A percentile compares a stretch with the other conserved stretches of the same genome.
phyloP scores from a whole-genome alignment of 53 echinoderm and acorn worm genomes.

The Pentamera pediparva region DNA sequence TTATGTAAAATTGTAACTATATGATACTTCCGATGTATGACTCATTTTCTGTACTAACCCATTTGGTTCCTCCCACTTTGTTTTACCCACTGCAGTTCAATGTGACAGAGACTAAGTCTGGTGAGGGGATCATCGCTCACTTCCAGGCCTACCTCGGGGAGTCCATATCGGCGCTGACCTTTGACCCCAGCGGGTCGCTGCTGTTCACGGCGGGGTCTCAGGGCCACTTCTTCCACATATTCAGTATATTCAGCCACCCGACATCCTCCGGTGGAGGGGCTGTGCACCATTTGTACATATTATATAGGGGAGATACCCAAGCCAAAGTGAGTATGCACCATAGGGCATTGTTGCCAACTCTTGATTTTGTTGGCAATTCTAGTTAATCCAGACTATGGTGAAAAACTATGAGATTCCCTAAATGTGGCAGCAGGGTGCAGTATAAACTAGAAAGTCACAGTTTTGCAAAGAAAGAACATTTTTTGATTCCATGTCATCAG shows the following conservation, averaged over 20 bases:
- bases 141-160: constrained; percentile 85
- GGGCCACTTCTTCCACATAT: constrained; percentile 92
- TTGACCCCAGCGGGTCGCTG: constrained; percentile 82
- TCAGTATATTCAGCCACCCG: constrained; percentile 81
- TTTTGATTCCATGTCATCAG: too few relatives aligned
- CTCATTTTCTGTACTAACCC: not conserved
- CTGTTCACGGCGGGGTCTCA: constrained; percentile 87
- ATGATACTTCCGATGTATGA: not conserved
- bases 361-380: not conserved
- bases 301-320: constrained; percentile 90
- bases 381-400: too few relatives aligned
- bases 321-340: constrained; percentile 59
- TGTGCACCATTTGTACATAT: constrained; percentile 81
- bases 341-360: not conserved
- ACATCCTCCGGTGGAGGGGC: constrained; percentile 73
- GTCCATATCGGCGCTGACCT: constrained; percentile 80
- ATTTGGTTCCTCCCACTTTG: not conserved
- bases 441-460: too few relatives aligned
- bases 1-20: not conserved
- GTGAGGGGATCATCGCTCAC: constrained; percentile 86
- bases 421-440: too few relatives aligned
- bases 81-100: constrained; percentile 64
- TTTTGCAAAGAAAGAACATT: too few relatives aligned
- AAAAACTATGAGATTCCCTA: too few relatives aligned
- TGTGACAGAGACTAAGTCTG: constrained; percentile 62